These are phyloP conservation scores for Melanotus villosus DNA, from an alignment of 2,888 invertebrate species.

Conservation along the genomic window DNA sequence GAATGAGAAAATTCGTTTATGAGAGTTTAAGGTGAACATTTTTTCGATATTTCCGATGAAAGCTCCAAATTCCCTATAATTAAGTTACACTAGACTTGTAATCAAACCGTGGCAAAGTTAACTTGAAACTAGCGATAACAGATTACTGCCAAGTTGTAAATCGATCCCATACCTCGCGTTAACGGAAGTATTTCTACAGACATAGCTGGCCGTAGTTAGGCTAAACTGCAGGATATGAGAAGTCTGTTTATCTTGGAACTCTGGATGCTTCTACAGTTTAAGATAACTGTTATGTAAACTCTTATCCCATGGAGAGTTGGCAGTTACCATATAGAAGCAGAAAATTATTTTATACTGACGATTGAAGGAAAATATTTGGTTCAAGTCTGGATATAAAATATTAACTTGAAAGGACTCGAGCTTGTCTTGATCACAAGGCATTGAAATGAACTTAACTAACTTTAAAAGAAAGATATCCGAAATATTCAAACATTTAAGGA, in stretches of 20 bases:
- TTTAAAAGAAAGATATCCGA: no score
- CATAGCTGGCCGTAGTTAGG: slow-evolving; percentile 26
- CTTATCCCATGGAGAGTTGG: background rate
- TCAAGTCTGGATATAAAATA: no score
- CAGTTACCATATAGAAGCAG: no score
- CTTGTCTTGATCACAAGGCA: no score
- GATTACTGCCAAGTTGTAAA: slow-evolving; percentile 9
- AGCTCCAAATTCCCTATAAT: background rate
- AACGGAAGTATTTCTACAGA: slow-evolving; percentile 30
- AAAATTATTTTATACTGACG: no score
- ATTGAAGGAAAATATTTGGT: no score
- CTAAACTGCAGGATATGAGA: slow-evolving; percentile 35
- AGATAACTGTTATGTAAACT: slow-evolving; percentile 17
- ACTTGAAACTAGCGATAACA: background rate
- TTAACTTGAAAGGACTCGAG: no score
- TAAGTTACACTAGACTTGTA: background rate
- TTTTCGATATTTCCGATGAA: no score
- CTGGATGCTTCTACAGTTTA: slow-evolving; percentile 16
- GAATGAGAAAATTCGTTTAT: no score
- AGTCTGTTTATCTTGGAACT: slow-evolving; percentile 35
- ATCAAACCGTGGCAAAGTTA: background rate
- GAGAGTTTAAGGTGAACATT: no score
- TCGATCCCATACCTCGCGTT: slow-evolving; percentile 7
- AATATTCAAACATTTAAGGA: no score
- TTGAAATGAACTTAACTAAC: no score